Percentiles rank a stretch among this genome's conserved stretches.
Conservation (phyloP, 2,888 invertebrate genomes). For the Eubasilissa splendida region DNA sequence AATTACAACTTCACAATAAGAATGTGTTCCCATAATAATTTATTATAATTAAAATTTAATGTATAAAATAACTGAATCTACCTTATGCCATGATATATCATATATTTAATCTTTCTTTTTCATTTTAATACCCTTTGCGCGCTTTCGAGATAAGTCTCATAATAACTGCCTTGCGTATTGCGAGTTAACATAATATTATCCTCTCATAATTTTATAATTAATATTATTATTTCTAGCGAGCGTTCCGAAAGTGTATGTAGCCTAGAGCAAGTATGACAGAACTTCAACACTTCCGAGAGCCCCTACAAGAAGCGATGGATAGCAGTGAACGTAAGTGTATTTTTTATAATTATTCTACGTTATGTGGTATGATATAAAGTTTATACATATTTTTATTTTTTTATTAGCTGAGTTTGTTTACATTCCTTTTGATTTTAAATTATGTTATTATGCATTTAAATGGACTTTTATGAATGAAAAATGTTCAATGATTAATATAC, state of each 20-base stretch:
- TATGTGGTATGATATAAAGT: background rate
- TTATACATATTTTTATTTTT: background rate
- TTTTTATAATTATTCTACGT: background rate
- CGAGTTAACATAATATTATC: no score
- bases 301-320: background rate
- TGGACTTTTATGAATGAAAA: background rate
- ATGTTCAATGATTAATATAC: no score
- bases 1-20: no score
- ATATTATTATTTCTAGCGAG: background rate
- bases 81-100: no score
- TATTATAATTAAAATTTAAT: no score
- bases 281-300: slow-evolving; percentile 8
- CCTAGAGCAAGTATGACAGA: background rate
- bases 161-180: no score
- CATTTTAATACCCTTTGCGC: no score
- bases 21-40: no score
- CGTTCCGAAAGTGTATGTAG: background rate
- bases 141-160: no score
- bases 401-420: background rate
- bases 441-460: background rate
- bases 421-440: background rate
- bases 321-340: slow-evolving; percentile 1
- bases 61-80: no score
- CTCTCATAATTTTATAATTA: background rate
- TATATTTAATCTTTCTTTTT: no score